Evolutionary conservation across 2,888 invertebrate genomes (phyloP), one percentile per base, ranked within the genome.

Genomic region (Drosophila gaucha): DNA sequence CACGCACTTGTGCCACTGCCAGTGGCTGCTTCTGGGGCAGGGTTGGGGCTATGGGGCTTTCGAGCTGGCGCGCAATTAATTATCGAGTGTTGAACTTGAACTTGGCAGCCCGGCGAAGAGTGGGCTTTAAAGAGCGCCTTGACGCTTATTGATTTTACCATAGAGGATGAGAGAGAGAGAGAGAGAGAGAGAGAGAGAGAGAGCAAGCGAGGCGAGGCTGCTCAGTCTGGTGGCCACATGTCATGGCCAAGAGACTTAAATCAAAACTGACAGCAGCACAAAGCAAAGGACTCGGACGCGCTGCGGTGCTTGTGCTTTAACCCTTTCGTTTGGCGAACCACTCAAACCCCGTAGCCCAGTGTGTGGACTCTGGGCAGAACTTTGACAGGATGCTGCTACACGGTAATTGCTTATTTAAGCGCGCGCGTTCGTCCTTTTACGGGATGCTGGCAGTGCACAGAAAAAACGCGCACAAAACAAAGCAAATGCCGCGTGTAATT

Each of bases 331-430:
- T 67, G 78, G 78, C 67, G 43, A 56, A 41, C 36, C 44, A 51
- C 67, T 65, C 74, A 64, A 66, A 62, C 66, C 68, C 54, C 44
- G 47, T 20, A n/a, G 31, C 31, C 43, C 16, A 24, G 33, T 51
- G 52, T 66, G 55, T 65, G 86, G 84, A 80, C 80, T 63, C 50
- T 84, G 86, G 80, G 71, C 84, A 74, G 83, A 69, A 69, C 86
- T 79, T 79, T 83, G 84, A 59, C 80, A 86, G 88, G 84, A 83
- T 84, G 79, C 83, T 87, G 78, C 72, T 56, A 77, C 77, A 83
- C 78, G 86, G 87, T 85, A 85, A 85, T 85, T 88, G 85, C 85
- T 88, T 85, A 85, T 88, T 85, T 85, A 85, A 86, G 86, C 80
- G 88, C 86, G 84, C 67, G 80, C 65, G 62, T 75, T 70, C 84